phyloP scores from a whole-genome alignment of 2,888 invertebrate genomes.

The Drosophila mimica region DNA sequence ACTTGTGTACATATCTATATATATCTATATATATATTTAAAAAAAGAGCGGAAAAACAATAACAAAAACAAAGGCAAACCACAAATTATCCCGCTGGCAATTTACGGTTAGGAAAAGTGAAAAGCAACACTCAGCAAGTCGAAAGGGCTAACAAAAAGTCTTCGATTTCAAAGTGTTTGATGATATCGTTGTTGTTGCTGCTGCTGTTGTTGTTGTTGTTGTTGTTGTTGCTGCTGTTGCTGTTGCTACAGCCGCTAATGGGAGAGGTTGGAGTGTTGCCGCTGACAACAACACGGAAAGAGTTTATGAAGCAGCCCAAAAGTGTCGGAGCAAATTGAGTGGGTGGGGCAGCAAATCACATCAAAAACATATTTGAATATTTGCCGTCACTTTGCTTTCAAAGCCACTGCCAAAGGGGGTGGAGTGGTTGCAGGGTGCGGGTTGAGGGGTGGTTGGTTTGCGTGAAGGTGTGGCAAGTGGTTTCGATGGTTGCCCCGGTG shows the following conservation, averaged over 20 bases:
- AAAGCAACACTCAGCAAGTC: constrained; percentile 54
- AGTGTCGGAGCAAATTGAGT: constrained; percentile 69
- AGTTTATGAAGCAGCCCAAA: constrained; percentile 53
- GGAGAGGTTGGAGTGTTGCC: constrained; percentile 66
- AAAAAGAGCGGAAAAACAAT: constrained; percentile 23
- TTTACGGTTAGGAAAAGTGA: constrained; percentile 71
- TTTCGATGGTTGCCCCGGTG: constrained; percentile 48
- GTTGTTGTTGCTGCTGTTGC: constrained; percentile 12
- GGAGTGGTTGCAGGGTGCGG: neutral
- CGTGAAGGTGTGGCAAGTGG: constrained; percentile 15
- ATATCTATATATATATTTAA: constrained; percentile 6
- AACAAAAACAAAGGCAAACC: constrained; percentile 56
- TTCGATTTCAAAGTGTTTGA: constrained; percentile 78
- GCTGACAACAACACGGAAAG: constrained; percentile 64
- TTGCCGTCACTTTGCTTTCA: constrained; percentile 78
- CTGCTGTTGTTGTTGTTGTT: constrained; percentile 24
- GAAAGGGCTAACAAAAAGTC: constrained; percentile 59
- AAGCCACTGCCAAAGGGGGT: constrained; percentile 14
- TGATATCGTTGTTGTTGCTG: constrained; percentile 20
- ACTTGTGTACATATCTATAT: constrained; percentile 3
- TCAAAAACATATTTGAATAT: constrained; percentile 82
- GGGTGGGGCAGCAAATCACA: constrained; percentile 73
- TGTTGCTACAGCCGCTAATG: constrained; percentile 64
- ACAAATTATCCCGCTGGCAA: constrained; percentile 76
- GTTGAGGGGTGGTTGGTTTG: too few relatives aligned